Percentiles rank a stretch among this genome's conserved stretches.
Evolutionary conservation across 2,888 invertebrate genomes (phyloP).

Genomic region (Tolmerus cingulatus): DNA sequence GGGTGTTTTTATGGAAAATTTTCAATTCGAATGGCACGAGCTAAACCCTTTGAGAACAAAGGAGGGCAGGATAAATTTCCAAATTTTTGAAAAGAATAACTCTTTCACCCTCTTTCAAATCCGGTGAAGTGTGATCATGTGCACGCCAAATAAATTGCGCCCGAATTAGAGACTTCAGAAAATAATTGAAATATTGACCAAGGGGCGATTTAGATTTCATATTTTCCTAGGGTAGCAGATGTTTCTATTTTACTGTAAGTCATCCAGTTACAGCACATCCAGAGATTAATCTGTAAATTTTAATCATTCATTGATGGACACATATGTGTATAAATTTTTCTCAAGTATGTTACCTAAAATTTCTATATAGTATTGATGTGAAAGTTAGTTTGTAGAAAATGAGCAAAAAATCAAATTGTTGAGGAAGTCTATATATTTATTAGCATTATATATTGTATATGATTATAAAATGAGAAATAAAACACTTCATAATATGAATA

Average conservation of each 20-base stretch:
- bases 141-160: not conserved
- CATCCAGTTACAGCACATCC: not conserved
- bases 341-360: not conserved
- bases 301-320: not conserved
- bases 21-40: constrained; percentile 22
- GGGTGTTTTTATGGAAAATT: constrained; percentile 10
- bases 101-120: constrained; percentile 14
- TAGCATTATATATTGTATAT: constrained; percentile 42
- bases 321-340: not conserved
- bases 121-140: not conserved
- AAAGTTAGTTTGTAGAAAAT: constrained; percentile 47
- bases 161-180: not conserved
- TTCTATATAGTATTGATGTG: not conserved
- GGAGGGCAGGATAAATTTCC: not conserved
- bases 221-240: not conserved
- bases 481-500: constrained; percentile 41
- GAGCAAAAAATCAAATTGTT: constrained; percentile 47
- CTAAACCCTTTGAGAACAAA: constrained; percentile 27
- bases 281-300: not conserved
- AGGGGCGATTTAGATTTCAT: not conserved
- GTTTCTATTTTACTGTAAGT: not conserved
- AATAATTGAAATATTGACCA: not conserved
- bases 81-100: constrained; percentile 26
- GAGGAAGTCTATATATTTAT: constrained; percentile 47
- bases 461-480: constrained; percentile 41